Percentiles rank a stretch among this genome's conserved stretches.
Conservation (phyloP, 2,888 invertebrate genomes). For the Agrilus cyanescens region DNA sequence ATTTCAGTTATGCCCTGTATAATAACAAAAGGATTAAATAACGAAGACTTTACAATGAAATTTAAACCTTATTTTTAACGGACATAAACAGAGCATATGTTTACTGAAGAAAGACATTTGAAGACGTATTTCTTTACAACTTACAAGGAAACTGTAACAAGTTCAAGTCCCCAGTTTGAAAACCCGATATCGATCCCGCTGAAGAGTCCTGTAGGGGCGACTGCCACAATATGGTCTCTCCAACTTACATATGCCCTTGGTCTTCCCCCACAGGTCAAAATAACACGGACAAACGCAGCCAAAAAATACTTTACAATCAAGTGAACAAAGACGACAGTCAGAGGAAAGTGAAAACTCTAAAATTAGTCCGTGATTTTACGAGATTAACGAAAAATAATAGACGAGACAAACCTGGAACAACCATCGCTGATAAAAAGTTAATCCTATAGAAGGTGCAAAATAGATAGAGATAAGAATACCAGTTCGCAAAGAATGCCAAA, state of each 20-base stretch:
- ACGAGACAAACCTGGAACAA: conserved; percentile 57
- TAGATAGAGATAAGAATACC: conserved; percentile 61
- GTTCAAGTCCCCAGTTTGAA: conserved; percentile 95
- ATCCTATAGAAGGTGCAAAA: conserved; percentile 82
- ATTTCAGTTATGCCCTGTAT: too few relatives aligned
- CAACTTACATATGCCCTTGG: conserved; percentile 60
- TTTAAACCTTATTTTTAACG: not conserved
- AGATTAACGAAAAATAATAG: conserved; percentile 21
- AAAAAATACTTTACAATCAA: conserved; percentile 77
- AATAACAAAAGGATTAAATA: not conserved
- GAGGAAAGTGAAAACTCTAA: conserved; percentile 78
- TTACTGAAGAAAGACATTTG: not conserved
- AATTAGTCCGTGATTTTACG: conserved; percentile 14
- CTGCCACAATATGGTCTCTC: conserved; percentile 61
- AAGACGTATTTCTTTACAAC: conserved; percentile 24
- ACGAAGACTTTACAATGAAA: too few relatives aligned
- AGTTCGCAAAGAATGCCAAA: conserved; percentile 32
- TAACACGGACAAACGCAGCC: conserved; percentile 55
- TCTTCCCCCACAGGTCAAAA: conserved; percentile 46
- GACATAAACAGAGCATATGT: not conserved
- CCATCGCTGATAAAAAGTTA: conserved; percentile 96
- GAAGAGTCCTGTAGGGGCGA: conserved; percentile 79
- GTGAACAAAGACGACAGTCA: conserved; percentile 84
- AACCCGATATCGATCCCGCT: conserved; percentile 95
- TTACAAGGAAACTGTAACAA: conserved; percentile 86